Base-by-base conservation (phyloP, 2,888 invertebrate species). In the Pammene fasciana region DNA sequence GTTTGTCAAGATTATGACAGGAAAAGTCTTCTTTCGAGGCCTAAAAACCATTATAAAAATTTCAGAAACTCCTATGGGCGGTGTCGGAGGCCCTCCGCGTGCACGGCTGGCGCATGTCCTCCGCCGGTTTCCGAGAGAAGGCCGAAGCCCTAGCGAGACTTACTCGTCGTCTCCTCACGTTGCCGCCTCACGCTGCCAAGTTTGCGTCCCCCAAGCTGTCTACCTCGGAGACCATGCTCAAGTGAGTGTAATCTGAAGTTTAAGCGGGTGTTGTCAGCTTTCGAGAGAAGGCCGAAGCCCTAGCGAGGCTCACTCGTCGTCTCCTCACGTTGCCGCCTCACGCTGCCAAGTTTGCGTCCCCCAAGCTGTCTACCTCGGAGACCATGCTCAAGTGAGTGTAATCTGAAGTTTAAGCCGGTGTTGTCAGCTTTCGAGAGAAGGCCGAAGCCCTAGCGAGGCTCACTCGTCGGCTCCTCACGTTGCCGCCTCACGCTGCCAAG, bases 61-160 rank as follows among this genome's bases (percentile, higher is more conserved):
- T 76, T 0, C 82, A 96, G 96, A 97, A 97, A 93, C 89, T 97
- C 36, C 87, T 96, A 16, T 97, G 96, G 96, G 96, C 97, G 0
- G 96, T 97, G 5, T 95, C 96, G 3, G 95, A 96, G 79, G 96
- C 97, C 0, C 87, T 97, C 16, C 94, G 96, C 54, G 91, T 93
- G 36, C 95, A 95, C 82, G 96, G 96, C 50, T 95, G 96, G 79
- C 94, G 94, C 0, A 93, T 94, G 89, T 93, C 92, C 0, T 96
- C 97, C 76, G 93, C 94, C 0, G 93, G 95, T 52, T 97, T 96
- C 87, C 95, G 96, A 67, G 93, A 94, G 72, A 95, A 94, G 81
- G 96, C 96, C 4, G 93, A 95, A 0, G 89, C 93, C 1, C 86
- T 97, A 67, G 96, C 95, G 2, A 93, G 95, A 4, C 94, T 95